A percentile compares a stretch with the other conserved stretches of the same genome.
Conservation (phyloP, 1,140 invertebrate species). For the Campodea augens region DNA sequence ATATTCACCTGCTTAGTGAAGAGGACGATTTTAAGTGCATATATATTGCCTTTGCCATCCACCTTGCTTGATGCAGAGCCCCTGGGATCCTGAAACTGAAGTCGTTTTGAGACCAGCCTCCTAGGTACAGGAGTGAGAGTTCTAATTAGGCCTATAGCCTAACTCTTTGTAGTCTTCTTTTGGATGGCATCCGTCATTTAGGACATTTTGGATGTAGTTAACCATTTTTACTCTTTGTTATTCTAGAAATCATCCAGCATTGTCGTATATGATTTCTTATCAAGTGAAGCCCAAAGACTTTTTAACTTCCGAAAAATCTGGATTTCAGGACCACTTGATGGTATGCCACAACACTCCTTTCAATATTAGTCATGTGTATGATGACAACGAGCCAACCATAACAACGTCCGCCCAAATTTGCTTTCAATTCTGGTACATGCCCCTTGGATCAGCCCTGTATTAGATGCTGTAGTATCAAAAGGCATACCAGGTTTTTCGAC, state of each 20-base stretch:
- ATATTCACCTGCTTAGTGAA: conserved; percentile 6
- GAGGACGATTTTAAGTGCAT: too few relatives aligned
- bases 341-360: conserved; percentile 3
- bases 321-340: conserved; percentile 8
- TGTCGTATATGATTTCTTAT: conserved; percentile 10
- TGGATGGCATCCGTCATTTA: too few relatives aligned
- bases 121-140: conserved; percentile 6
- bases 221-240: conserved; percentile 9
- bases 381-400: conserved; percentile 7
- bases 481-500: too few relatives aligned
- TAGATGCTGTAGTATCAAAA: conserved; percentile 8
- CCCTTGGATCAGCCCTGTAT: conserved; percentile 5
- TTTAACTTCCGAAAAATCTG: conserved; percentile 9
- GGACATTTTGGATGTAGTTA: conserved; percentile 10
- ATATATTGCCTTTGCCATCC: too few relatives aligned
- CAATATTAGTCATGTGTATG: too few relatives aligned
- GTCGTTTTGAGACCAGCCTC: conserved; percentile 2
- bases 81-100: conserved; percentile 4
- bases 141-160: too few relatives aligned
- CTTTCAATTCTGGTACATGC: conserved; percentile 8
- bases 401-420: conserved; percentile 7
- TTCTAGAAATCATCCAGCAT: conserved; percentile 3
- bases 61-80: too few relatives aligned
- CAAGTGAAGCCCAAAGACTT: conserved; percentile 5
- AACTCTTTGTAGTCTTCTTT: conserved; percentile 6